Percentiles rank a stretch among this genome's conserved stretches.
Evolutionary conservation across 2,888 invertebrate genomes (phyloP).

Genomic region (Dolichomitus sp.): DNA sequence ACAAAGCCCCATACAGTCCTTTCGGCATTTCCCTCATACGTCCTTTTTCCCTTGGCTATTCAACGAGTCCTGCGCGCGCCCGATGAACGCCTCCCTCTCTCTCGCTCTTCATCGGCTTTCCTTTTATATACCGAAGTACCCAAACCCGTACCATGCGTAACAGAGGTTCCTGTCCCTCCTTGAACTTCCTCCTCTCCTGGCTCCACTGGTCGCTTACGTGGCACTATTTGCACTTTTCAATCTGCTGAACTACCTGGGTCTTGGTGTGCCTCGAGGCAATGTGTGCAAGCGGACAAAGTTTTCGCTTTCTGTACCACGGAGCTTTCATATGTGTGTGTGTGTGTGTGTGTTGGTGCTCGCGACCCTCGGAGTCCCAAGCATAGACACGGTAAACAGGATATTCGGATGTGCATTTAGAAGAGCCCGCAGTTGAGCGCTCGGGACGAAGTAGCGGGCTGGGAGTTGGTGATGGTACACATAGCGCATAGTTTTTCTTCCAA

Average conservation of each 20-base stretch:
- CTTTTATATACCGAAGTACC: conserved; percentile 24
- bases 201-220: conserved; percentile 56
- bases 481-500: conserved; percentile 49
- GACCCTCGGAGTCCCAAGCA: conserved; percentile 42
- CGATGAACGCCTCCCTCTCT: conserved; percentile 4
- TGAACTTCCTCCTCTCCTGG: conserved; percentile 1
- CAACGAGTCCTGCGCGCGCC: conserved; percentile 45
- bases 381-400: conserved; percentile 71
- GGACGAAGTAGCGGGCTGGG: conserved; percentile 8
- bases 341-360: neutral
- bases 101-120: conserved; percentile 51
- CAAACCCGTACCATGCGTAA: neutral
- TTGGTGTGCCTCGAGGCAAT: conserved; percentile 1
- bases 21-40: conserved; percentile 54
- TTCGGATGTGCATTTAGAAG: conserved; percentile 72
- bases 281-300: conserved; percentile 37
- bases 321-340: conserved; percentile 25
- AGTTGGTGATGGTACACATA: conserved; percentile 14
- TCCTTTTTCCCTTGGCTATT: conserved; percentile 42
- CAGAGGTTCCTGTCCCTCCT: conserved; percentile 15
- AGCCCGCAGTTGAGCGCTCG: conserved; percentile 53
- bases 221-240: conserved; percentile 70
- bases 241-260: conserved; percentile 47
- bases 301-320: conserved; percentile 19
- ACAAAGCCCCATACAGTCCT: conserved; percentile 45